Base-by-base conservation (phyloP, 2,113 vertebrate species). In the Notiomystis cincta region DNA sequence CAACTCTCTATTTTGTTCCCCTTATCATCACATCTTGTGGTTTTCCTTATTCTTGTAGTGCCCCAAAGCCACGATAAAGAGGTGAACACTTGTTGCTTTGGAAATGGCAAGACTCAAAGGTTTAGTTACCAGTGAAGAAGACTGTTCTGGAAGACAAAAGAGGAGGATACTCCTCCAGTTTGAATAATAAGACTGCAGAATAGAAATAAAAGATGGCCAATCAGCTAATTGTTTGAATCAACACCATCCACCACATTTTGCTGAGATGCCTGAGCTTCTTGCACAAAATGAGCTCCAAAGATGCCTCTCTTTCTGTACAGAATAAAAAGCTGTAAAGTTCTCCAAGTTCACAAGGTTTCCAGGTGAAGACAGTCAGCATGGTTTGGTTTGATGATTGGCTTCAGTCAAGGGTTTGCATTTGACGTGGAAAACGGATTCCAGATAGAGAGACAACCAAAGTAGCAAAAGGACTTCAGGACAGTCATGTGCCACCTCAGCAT, bases 1-100 rank as follows among this genome's bases (percentile, higher is more conserved):
- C 4, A 27, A 15, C 3, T 2, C 6, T 40, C 9, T 13, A 19
- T 20, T 65, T 28, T 23, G 2, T 13, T 13, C 14, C 2, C 24
- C 10, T 44, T 62, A n/a, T 81, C 53, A 42, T 38, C 15, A 23
- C 5, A 2, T 64, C 31, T 50, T 61, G 15, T 37, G 19, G 20
- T 35, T 80, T 89, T 83, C 30, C 27, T 80, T 75, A 17, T 25
- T 27, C 30, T 58, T 81, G 30, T 24, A 60, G 27, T 51, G n/a
- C 27, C 15, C 27, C 38, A 75, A 81, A 79, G 17, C 7, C n/a
- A 37, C 0, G 0, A n/a, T 13, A 40, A 27, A 89, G n/a, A 69
- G 22, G 37, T 27, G 38, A 62, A 71, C 1, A 2, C 0, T 1
- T 10, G 21, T 60, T 73, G 67, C 22, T 89, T 57, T 44, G 40